phyloP scores from a whole-genome alignment of 2,113 vertebrate genomes.

The Hyaena hyaena region DNA sequence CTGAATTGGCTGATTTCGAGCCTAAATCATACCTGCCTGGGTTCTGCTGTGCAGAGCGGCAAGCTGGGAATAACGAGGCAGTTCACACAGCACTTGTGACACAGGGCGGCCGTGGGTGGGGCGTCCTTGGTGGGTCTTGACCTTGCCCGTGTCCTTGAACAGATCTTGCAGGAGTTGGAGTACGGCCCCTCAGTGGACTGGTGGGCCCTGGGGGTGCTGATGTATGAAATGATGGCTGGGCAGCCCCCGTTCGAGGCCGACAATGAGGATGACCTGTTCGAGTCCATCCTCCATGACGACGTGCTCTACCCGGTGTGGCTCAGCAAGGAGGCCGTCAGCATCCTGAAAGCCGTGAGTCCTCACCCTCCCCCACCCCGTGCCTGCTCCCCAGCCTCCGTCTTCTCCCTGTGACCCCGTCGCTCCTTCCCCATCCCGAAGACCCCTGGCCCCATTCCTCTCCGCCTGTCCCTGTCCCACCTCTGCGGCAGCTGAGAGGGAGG shows the following conservation, averaged over 20 bases:
- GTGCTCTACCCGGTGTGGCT: conserved; percentile 99
- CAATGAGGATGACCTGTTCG: conserved; percentile 98
- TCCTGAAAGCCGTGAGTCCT: conserved; percentile 94
- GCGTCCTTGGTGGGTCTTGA: neutral
- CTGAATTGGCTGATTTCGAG: neutral
- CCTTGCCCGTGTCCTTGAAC: neutral
- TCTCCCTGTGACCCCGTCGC: conserved; percentile 48
- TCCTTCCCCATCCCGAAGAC: neutral
- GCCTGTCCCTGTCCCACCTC: neutral
- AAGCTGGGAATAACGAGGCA: fast-evolving
- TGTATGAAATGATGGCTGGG: conserved; percentile 99
- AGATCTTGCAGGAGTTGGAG: conserved; percentile 99
- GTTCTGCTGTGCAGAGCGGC: neutral
- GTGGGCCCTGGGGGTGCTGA: conserved; percentile 98
- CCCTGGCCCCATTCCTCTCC: neutral
- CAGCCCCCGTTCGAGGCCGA: conserved; percentile 98
- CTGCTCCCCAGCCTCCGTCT: neutral
- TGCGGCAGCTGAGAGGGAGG: conserved; percentile 76
- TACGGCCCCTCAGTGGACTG: conserved; percentile 98
- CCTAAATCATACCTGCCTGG: fast-evolving
- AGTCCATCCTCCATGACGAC: conserved; percentile 98
- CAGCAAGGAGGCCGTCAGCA: conserved; percentile 98
- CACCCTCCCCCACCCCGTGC: fast-evolving
- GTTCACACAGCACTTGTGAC: fast-evolving
- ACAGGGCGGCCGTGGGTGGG: fast-evolving